Evolutionary conservation across 1,140 invertebrate genomes (phyloP).

Genomic region (Lysiphlebus fabarum): DNA sequence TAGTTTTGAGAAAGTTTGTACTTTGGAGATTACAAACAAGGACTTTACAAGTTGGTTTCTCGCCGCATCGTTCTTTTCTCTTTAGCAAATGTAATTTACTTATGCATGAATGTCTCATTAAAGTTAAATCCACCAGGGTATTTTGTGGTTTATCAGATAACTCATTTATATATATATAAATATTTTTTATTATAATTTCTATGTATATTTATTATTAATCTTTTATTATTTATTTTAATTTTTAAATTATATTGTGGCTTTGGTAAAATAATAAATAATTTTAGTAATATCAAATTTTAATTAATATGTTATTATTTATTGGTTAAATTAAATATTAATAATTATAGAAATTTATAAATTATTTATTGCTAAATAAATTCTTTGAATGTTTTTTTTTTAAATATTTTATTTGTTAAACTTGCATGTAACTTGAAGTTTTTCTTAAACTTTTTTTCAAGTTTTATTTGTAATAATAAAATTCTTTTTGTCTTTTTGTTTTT

Average conservation of each 20-base stretch:
- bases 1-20: slow-evolving; percentile 1
- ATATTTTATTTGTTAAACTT: too few relatives aligned
- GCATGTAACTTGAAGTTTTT: not conserved
- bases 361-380: too few relatives aligned
- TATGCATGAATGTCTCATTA: slow-evolving; percentile 13
- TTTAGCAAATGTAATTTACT: slow-evolving; percentile 14
- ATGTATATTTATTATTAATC: not conserved
- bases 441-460: not conserved
- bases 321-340: too few relatives aligned
- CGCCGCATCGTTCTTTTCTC: slow-evolving; percentile 2
- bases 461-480: slow-evolving; percentile 20
- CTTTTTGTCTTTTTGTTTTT: slow-evolving; percentile 5
- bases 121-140: not conserved
- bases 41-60: slow-evolving; percentile 7
- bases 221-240: not conserved
- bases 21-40: not conserved
- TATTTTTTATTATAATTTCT: not conserved
- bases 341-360: too few relatives aligned
- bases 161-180: not conserved
- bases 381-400: too few relatives aligned
- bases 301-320: too few relatives aligned
- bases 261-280: too few relatives aligned
- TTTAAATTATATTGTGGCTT: not conserved
- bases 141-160: slow-evolving; percentile 4
- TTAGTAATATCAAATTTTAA: too few relatives aligned